phyloP scores from a whole-genome alignment of 2,888 invertebrate genomes.

The Tubiluchus corallicola region DNA sequence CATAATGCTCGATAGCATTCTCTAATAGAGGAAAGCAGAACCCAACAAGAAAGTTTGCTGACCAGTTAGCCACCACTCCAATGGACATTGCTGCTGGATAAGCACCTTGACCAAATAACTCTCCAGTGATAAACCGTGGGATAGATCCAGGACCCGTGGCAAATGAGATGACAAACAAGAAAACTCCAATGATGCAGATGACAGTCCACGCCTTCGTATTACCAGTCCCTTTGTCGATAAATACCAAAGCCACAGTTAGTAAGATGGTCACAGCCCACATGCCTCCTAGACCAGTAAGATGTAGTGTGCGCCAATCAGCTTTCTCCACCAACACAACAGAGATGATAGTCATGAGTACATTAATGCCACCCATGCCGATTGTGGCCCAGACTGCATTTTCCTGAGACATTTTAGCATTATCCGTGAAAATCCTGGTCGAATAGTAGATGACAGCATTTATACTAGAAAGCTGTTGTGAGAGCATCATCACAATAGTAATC shows the following conservation, averaged over 20 bases:
- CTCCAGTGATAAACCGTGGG: constrained; percentile 96
- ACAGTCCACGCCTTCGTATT: too few relatives aligned
- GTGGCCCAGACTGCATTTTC: constrained; percentile 86
- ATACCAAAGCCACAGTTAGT: constrained; percentile 7
- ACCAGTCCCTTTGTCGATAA: too few relatives aligned
- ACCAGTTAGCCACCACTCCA: constrained; percentile 90
- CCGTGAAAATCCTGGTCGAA: constrained; percentile 73
- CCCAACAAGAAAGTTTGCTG: constrained; percentile 87
- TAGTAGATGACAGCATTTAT: constrained; percentile 95
- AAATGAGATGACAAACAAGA: constrained; percentile 89
- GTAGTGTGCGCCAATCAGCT: constrained; percentile 76
- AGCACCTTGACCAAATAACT: constrained; percentile 87
- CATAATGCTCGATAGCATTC: constrained; percentile 59
- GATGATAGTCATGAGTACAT: constrained; percentile 90
- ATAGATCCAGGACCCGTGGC: constrained; percentile 83
- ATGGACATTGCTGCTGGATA: constrained; percentile 92
- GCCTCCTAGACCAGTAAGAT: constrained; percentile 52
- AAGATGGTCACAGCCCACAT: not conserved
- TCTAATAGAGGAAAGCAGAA: constrained; percentile 65
- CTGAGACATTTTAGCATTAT: constrained; percentile 59
- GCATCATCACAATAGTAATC: constrained; percentile 88
- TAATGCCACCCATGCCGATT: constrained; percentile 81
- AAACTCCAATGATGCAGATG: constrained; percentile 45
- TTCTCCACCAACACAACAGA: constrained; percentile 91
- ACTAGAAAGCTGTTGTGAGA: constrained; percentile 90